Base-by-base conservation (phyloP, 2,888 invertebrate species). In the Troides oblongomaculatus region DNA sequence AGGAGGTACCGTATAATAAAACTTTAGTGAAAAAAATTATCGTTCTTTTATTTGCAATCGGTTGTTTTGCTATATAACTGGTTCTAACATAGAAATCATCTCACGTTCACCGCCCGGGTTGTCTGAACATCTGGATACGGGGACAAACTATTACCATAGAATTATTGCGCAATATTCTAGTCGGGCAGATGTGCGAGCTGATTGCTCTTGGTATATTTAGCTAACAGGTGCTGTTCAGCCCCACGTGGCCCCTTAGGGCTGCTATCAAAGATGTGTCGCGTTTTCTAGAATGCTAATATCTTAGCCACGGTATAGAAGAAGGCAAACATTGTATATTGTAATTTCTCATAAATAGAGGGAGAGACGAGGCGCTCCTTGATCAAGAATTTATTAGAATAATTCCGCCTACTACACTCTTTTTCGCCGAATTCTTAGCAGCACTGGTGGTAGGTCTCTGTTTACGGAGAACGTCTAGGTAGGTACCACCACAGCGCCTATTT, bases 91-190 rank as follows among this genome's bases (percentile, higher is more conserved):
- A 83, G 84, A 53, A 87, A 85, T 87, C 80, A 79, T 82, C 83
- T 80, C 81, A 82, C 80, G 88, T 89, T 88, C 85, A 86, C 83
- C 79, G 87, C 78, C 83, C 82, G 79, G 81, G 74, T 74, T 72
- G 71, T 56, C 71, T 64, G 79, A 80, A 83, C 90, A 90, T 90
- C 90, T 90, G 91, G 89, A 81, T 73, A 78, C 77, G 75, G 75
- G 80, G 82, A 84, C 83, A 85, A 79, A 82, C 78, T 79, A 85
- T 86, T 86, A 86, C 79, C 83, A 79, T 81, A 80, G 81, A 85
- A 81, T 85, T 85, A 89, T 91, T 92, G 88, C 90, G 86, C 86
- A 88, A 92, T 88, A 87, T 86, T 85, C 85, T 83, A 85, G 81
- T 77, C 78, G 77, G 78, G 90, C 92, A 92, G 92, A 89, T 92